Base-by-base conservation (phyloP, 2,888 invertebrate genomes). In the Neria commutata region DNA sequence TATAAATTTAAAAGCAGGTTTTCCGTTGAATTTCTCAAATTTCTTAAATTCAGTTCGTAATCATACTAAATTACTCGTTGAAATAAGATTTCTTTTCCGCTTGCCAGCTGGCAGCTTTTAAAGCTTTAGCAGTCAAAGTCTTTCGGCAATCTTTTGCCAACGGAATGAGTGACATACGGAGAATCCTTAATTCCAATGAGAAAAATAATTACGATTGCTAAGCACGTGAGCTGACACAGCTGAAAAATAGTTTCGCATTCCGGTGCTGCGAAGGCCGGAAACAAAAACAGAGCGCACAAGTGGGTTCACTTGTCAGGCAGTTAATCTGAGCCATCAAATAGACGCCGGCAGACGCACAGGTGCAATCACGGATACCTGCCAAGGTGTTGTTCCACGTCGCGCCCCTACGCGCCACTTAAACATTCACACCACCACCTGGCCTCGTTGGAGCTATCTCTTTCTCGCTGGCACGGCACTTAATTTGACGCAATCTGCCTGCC, bases 331-430 rank as follows among this genome's bases (percentile, higher is more conserved):
- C 55, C 33, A 60, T 57, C 54, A 55, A 59, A 51, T 56, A 52
- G 29, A 33, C 16, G 42, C 63, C 45, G 49, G 54, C 46, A 62
- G 61, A 65, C 67, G 71, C 72, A 71, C 72, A 74, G 75, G 71
- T 74, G 75, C 75, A 75, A 73, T 73, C 75, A 73, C 72, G 72
- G 71, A 72, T 74, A n/a, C n/a, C 73, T 72, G 68, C 64, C 68
- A 74, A 75, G 74, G 71, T 42, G 70, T 73, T 37, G 54, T 37
- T 21, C 24, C 29, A 45, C 52, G 40, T 48, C 29, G 40, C 42
- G 47, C 26, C 29, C 42, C 29, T 37, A 24, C 17, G 17, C 46
- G 51, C 49, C 19, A 56, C 42, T n/a, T 24, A n/a, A 53, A 34
- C 23, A 16, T 33, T 24, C 16, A 34, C 54, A 19, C n/a, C 45